Percentiles rank a stretch among this genome's conserved stretches.
These are phyloP conservation scores for Lacerta bilineata DNA, from an alignment of 2,797 vertebrate species.

Conservation along the genomic window DNA sequence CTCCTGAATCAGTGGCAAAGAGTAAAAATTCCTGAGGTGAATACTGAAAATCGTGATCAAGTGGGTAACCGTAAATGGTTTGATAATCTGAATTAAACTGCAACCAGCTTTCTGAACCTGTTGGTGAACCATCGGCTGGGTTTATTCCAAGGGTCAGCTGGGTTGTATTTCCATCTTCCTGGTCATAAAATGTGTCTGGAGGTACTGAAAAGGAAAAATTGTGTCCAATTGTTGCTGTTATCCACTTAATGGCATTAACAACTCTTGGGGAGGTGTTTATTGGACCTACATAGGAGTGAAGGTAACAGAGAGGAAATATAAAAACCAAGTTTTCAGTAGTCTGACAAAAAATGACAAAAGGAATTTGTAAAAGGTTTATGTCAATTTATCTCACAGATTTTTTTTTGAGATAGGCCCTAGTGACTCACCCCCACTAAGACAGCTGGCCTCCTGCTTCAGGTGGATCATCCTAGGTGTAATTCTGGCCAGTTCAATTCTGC, in stretches of 20 bases:
- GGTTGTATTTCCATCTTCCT: conserved; percentile 74
- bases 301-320: conserved; percentile 12
- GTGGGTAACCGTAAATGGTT: conserved; percentile 66
- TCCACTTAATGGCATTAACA: conserved; percentile 61
- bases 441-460: not conserved
- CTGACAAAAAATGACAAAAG: conserved; percentile 33
- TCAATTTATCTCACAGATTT: not conserved
- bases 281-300: conserved; percentile 48
- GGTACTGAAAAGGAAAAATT: conserved; percentile 73
- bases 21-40: conserved; percentile 74
- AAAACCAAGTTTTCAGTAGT: not conserved
- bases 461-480: not conserved
- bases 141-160: conserved; percentile 67
- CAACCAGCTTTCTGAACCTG: conserved; percentile 69
- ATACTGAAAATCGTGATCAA: conserved; percentile 71
- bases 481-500: not conserved
- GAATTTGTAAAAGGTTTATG: not conserved
- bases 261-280: conserved; percentile 68
- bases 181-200: conserved; percentile 65
- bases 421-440: too few relatives aligned
- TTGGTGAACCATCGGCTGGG: conserved; percentile 52
- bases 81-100: conserved; percentile 61
- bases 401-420: not conserved
- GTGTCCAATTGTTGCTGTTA: conserved; percentile 73
- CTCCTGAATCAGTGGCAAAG: conserved; percentile 64